phyloP scores from a whole-genome alignment of 1,140 invertebrate species.

The Euura saliciscinereae region DNA sequence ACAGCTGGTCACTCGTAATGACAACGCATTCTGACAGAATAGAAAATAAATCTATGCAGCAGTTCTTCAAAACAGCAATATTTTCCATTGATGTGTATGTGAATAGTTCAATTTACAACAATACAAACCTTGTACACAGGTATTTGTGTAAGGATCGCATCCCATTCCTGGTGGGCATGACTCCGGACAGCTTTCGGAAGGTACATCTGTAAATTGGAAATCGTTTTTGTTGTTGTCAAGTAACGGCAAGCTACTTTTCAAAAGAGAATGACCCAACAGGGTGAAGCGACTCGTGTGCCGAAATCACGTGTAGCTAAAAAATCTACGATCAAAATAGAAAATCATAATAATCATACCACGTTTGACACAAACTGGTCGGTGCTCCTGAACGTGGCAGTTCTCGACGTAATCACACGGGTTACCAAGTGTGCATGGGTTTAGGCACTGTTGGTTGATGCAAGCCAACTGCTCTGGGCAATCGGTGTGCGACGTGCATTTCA shows the following conservation, averaged over 20 bases:
- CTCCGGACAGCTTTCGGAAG: conserved; percentile 60
- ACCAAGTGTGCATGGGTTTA: conserved; percentile 72
- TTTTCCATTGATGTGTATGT: neutral
- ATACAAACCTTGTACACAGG: conserved; percentile 75
- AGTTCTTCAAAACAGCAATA: too few relatives aligned
- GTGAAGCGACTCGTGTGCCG: conserved; percentile 41
- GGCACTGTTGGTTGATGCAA: conserved; percentile 78
- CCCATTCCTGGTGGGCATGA: conserved; percentile 76
- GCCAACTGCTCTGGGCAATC: conserved; percentile 77
- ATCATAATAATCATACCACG: conserved; percentile 57
- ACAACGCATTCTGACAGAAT: neutral
- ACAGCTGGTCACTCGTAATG: neutral
- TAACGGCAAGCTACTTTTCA: neutral
- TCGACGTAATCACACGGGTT: conserved; percentile 72
- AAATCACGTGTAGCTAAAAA: conserved; percentile 6
- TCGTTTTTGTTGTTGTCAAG: neutral
- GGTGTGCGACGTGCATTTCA: conserved; percentile 71
- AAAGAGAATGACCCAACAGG: conserved; percentile 24
- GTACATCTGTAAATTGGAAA: conserved; percentile 31
- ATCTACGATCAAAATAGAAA: neutral
- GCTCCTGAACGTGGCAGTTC: conserved; percentile 78
- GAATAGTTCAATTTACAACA: conserved; percentile 10
- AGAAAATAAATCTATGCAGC: neutral
- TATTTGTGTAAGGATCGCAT: conserved; percentile 76
- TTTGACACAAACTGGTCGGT: conserved; percentile 79